These are phyloP conservation scores for Morus bassanus DNA, from an alignment of 2,797 vertebrate species.

Conservation along the genomic window DNA sequence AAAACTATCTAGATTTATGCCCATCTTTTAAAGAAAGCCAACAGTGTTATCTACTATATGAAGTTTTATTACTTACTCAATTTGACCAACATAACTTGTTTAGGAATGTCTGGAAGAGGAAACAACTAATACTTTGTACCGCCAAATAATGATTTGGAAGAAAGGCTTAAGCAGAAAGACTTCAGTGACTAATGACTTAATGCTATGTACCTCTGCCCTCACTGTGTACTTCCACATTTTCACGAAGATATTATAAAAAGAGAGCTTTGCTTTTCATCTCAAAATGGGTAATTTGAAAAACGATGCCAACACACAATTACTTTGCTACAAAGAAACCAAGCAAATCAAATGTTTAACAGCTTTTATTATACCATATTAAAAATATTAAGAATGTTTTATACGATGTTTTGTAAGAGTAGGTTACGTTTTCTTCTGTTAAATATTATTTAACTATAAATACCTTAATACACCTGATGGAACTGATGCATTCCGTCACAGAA, in stretches of 20 bases:
- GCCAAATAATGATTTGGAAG: conserved; percentile 14
- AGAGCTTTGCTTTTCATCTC: not conserved
- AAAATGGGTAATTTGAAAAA: not conserved
- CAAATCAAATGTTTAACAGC: not conserved
- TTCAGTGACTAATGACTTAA: conserved; percentile 1
- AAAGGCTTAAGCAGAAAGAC: not conserved
- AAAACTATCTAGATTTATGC: not conserved
- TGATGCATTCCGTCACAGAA: not conserved
- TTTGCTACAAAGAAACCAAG: not conserved
- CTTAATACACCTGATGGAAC: not conserved
- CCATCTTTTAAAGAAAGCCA: not conserved
- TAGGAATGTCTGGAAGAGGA: not conserved
- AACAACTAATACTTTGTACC: not conserved
- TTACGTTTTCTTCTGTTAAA: not conserved
- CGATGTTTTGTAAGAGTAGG: not conserved
- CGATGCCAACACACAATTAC: not conserved
- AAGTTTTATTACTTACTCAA: not conserved
- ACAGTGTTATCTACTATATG: not conserved
- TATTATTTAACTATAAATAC: not conserved
- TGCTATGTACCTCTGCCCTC: not conserved
- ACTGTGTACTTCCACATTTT: not conserved
- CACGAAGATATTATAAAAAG: not conserved
- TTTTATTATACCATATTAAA: not conserved
- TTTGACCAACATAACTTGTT: not conserved
- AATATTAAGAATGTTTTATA: not conserved